These are phyloP conservation scores for Poeciliopsis turneri DNA, from an alignment of 2,797 vertebrate genomes.

Conservation along the genomic window DNA sequence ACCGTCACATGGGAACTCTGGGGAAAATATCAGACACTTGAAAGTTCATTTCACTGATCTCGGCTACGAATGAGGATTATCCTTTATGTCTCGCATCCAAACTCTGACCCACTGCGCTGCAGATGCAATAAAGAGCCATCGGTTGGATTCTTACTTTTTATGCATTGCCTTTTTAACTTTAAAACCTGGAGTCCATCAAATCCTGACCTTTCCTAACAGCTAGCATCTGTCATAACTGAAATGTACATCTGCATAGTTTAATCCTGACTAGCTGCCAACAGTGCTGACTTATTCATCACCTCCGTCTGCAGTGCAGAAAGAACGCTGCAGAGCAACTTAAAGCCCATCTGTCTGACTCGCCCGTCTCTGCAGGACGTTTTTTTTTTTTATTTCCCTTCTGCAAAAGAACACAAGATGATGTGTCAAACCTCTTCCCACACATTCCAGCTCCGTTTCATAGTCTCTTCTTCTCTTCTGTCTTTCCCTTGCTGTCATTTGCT, in stretches of 20 bases:
- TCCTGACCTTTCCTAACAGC: constrained; percentile 64
- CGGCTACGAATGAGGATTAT: constrained; percentile 31
- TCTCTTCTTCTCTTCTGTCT: constrained; percentile 35
- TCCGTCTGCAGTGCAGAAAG: constrained; percentile 51
- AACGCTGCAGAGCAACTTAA: constrained; percentile 40
- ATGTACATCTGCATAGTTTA: constrained; percentile 49
- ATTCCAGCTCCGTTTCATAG: constrained; percentile 51
- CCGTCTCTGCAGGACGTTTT: constrained; percentile 48
- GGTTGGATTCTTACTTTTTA: constrained; percentile 20
- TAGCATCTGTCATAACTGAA: constrained; percentile 42
- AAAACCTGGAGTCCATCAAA: constrained; percentile 48
- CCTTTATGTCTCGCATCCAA: constrained; percentile 4
- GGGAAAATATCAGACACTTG: constrained; percentile 66
- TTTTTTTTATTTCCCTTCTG: constrained; percentile 33
- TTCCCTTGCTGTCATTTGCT: constrained; percentile 35
- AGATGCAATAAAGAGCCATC: constrained; percentile 27
- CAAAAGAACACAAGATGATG: constrained; percentile 47
- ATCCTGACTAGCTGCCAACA: constrained; percentile 54
- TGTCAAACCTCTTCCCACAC: constrained; percentile 56
- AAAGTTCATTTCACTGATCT: constrained; percentile 56
- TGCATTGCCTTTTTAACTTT: constrained; percentile 45
- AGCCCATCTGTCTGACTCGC: constrained; percentile 50
- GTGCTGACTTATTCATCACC: constrained; percentile 63
- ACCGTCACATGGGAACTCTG: constrained; percentile 45
- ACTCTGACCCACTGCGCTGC: neutral